Conservation (phyloP, 2,797 vertebrate genomes). For the Paedocypris micromegethes region DNA sequence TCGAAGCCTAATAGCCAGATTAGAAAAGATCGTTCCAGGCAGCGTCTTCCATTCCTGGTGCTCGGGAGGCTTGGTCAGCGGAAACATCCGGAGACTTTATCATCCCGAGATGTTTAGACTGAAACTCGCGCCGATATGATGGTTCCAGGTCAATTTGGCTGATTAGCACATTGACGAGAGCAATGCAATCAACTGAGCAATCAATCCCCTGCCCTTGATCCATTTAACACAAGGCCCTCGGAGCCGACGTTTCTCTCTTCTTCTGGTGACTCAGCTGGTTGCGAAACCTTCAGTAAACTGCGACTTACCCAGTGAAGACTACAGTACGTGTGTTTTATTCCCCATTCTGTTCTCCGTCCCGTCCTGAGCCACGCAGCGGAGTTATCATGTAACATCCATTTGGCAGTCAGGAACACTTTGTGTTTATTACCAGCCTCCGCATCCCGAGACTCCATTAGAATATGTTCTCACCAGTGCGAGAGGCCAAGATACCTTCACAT, state of each 20-base stretch:
- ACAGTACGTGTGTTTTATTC: not conserved
- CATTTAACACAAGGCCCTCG: constrained; percentile 13
- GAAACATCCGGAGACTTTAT: constrained; percentile 49
- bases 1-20: too few species aligned
- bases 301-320: not conserved
- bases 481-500: constrained; percentile 53
- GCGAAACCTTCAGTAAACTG: not conserved
- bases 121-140: constrained; percentile 56
- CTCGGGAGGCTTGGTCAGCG: too few species aligned
- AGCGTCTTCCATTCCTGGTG: too few species aligned
- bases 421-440: constrained; percentile 64
- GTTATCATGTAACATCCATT: constrained; percentile 66
- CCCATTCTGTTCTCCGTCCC: not conserved
- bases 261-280: constrained; percentile 34
- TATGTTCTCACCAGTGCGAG: constrained; percentile 53
- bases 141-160: constrained; percentile 62
- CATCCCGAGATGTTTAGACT: constrained; percentile 57
- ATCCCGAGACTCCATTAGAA: constrained; percentile 63
- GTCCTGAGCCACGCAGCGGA: constrained; percentile 8
- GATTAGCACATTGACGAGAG: constrained; percentile 63
- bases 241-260: not conserved
- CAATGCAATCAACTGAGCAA: constrained; percentile 53
- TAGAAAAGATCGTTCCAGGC: too few species aligned
- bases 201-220: constrained; percentile 48
- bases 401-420: constrained; percentile 59